These are phyloP conservation scores for Hylaeus anthracinus DNA, from an alignment of 1,140 invertebrate genomes.

Conservation along the genomic window DNA sequence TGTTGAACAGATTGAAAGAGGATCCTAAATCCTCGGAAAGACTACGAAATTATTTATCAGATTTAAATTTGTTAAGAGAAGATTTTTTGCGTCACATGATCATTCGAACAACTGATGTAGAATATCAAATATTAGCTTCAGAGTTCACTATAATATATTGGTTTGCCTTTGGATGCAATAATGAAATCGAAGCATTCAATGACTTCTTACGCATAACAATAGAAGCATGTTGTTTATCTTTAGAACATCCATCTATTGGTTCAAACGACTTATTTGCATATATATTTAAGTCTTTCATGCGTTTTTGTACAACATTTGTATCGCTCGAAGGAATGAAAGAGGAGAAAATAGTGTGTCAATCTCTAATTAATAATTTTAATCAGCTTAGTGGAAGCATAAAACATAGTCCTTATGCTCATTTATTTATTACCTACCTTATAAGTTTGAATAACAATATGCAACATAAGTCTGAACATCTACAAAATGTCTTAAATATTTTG, in stretches of 20 bases:
- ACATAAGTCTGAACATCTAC: neutral
- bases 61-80: slow-evolving; percentile 51
- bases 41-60: slow-evolving; percentile 8
- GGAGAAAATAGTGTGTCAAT: slow-evolving; percentile 25
- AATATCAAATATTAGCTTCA: slow-evolving; percentile 51
- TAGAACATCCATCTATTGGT: slow-evolving; percentile 60
- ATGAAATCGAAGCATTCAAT: slow-evolving; percentile 52
- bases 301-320: slow-evolving; percentile 17
- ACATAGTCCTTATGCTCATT: slow-evolving; percentile 39
- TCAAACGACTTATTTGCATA: slow-evolving; percentile 42
- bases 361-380: slow-evolving; percentile 40
- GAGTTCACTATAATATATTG: slow-evolving; percentile 48
- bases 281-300: slow-evolving; percentile 50
- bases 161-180: slow-evolving; percentile 53
- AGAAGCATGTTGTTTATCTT: slow-evolving; percentile 65
- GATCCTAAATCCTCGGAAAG: slow-evolving; percentile 9
- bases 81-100: slow-evolving; percentile 70
- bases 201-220: slow-evolving; percentile 65
- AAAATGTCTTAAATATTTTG: neutral
- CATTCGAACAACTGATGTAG: slow-evolving; percentile 53
- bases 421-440: slow-evolving; percentile 31
- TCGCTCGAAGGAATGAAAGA: slow-evolving; percentile 18
- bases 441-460: slow-evolving; percentile 23
- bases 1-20: slow-evolving; percentile 44
- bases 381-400: slow-evolving; percentile 45